These are phyloP conservation scores for Oikopleura dioica DNA, from an alignment of 23 tunicate species.

Conservation along the genomic window DNA sequence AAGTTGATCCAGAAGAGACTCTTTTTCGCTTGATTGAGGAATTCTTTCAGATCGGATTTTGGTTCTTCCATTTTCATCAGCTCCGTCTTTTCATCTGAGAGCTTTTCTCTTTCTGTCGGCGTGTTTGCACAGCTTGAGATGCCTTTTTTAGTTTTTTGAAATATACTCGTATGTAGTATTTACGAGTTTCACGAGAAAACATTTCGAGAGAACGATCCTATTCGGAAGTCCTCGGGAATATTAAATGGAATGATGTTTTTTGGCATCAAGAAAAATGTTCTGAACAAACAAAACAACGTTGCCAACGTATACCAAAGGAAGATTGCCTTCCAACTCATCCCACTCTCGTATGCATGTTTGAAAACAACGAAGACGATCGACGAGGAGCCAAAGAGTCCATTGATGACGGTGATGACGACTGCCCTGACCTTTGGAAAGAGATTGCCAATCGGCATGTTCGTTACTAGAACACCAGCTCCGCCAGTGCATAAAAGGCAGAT, in stretches of 20 bases:
- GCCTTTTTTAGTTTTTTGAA: too few species aligned
- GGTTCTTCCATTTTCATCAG: too few species aligned
- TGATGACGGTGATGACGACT: neutral
- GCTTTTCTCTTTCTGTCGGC: too few species aligned
- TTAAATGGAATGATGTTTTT: neutral
- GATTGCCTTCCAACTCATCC: neutral
- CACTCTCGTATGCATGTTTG: neutral
- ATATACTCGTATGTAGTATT: too few species aligned
- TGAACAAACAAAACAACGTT: neutral
- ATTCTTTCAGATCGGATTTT: neutral
- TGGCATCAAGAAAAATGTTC: neutral
- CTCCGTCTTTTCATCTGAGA: too few species aligned
- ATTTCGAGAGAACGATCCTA: too few species aligned
- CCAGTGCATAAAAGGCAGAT: too few species aligned
- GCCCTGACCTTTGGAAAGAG: neutral
- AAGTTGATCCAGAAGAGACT: neutral
- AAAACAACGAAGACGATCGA: neutral
- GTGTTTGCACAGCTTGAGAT: too few species aligned
- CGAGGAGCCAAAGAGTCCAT: conserved; percentile 4
- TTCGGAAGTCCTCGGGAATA: neutral
- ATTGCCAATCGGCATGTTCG: conserved; percentile 7
- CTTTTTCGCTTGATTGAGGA: neutral
- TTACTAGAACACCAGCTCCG: neutral
- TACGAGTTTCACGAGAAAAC: too few species aligned
- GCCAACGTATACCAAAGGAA: neutral